phyloP scores from a whole-genome alignment of 2,113 vertebrate species.

The Crocuta crocuta region DNA sequence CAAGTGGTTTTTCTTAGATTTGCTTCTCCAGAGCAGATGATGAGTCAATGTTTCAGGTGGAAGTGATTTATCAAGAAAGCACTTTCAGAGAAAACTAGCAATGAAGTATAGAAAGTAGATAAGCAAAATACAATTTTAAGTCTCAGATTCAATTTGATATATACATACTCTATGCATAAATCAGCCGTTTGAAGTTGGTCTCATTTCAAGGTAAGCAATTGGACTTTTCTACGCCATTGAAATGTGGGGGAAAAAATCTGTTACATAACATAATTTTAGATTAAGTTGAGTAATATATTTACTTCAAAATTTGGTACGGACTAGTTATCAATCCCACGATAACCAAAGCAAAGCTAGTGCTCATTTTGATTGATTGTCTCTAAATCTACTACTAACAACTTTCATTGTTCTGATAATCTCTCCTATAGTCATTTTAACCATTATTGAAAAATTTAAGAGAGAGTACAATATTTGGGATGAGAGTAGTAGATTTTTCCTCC shows the following conservation, averaged over 20 bases:
- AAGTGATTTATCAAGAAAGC: background rate
- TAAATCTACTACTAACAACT: background rate
- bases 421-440: background rate
- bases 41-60: background rate
- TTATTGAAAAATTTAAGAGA: background rate
- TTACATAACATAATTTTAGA: background rate
- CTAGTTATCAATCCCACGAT: background rate
- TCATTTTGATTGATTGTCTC: background rate
- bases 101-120: background rate
- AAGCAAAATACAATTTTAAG: background rate
- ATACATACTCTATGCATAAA: background rate
- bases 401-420: background rate
- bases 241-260: background rate
- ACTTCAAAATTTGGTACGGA: background rate
- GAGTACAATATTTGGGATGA: background rate
- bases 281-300: background rate
- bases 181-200: background rate
- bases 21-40: background rate
- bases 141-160: background rate
- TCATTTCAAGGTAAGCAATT: background rate
- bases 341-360: background rate
- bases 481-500: background rate
- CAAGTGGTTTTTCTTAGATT: background rate
- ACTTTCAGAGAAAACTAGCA: background rate
- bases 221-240: background rate